Evolutionary conservation across 2,888 invertebrate genomes (phyloP).

Genomic region (Phengaris arion): DNA sequence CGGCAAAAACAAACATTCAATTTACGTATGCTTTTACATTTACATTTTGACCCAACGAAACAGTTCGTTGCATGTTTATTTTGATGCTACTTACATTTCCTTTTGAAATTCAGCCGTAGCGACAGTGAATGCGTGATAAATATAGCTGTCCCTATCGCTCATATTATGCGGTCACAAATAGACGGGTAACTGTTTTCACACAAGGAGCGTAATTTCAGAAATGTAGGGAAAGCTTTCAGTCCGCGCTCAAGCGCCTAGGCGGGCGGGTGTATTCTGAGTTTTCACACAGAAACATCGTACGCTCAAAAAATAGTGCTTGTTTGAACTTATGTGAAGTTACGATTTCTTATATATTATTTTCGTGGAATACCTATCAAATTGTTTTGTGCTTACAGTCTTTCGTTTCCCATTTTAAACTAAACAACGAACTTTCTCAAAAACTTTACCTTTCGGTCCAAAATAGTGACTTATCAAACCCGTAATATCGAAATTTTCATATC

Average conservation of each 20-base stretch:
- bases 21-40: slow-evolving; percentile 35
- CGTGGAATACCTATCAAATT: background rate
- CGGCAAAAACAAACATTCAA: slow-evolving; percentile 20
- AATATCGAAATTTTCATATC: slow-evolving; percentile 39
- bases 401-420: background rate
- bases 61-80: slow-evolving; percentile 64
- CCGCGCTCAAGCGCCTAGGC: slow-evolving; percentile 69
- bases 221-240: slow-evolving; percentile 62
- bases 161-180: slow-evolving; percentile 44
- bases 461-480: slow-evolving; percentile 32
- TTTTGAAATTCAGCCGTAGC: slow-evolving; percentile 53
- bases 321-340: slow-evolving; percentile 32
- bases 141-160: slow-evolving; percentile 52
- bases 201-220: slow-evolving; percentile 46
- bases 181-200: slow-evolving; percentile 52
- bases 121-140: slow-evolving; percentile 41
- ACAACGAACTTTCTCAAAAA: slow-evolving; percentile 19
- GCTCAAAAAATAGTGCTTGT: slow-evolving; percentile 36
- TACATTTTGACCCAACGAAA: slow-evolving; percentile 47
- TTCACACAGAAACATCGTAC: slow-evolving; percentile 43
- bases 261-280: slow-evolving; percentile 51
- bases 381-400: slow-evolving; percentile 4
- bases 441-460: slow-evolving; percentile 33
- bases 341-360: background rate
- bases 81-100: slow-evolving; percentile 68